Evolutionary conservation across 1,140 invertebrate genomes (phyloP), one percentile per base, ranked within the genome.

Genomic region (Euura lappo): DNA sequence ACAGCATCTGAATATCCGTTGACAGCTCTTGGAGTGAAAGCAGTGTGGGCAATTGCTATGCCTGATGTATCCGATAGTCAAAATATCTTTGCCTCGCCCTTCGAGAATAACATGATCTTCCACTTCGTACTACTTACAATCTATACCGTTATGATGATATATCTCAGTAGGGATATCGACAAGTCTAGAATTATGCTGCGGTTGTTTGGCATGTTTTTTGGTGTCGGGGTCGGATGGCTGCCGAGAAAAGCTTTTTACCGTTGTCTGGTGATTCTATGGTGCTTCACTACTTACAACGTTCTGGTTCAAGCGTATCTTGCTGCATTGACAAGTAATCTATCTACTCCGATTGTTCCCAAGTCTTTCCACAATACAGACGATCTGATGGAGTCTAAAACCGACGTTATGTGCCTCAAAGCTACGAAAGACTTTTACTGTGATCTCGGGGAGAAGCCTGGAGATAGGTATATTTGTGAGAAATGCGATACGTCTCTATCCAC

Each of bases 291-390:
- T 74, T 79, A 70, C 68, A 28, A 28, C 28, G 77, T 79, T 65
- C 64, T 79, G 64, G 73, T 76, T 45, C 79, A 80, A 65, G 75
- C 65, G 0, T 79, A 80, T 51, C 45, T 77, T 43, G 78, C 77
- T n/a, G 72, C 60, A 3, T 70, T 78, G 2, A 75, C 76, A 45
- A 76, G 77, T 74, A 71, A 76, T 44, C 75, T 79, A 68, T 67
- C 77, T 1, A 69, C 75, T 28, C 60, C 72, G 11, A 65, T 72
- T 69, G 71, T 68, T 10, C 65, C 11, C 60, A 69, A 71, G 8
- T 73, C 76, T 1, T 75, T 79, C 7, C 70, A 76, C 65, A 79
- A 74, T n/a, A 8, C 78, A 4, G 6, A 28, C 1, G 68, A 79
- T 7, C 7, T 79, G 45, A 70, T 76, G n/a, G 65, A 79, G 66